Evolutionary conservation across 2,113 vertebrate genomes (phyloP).

Genomic region (Labeo rohita): DNA sequence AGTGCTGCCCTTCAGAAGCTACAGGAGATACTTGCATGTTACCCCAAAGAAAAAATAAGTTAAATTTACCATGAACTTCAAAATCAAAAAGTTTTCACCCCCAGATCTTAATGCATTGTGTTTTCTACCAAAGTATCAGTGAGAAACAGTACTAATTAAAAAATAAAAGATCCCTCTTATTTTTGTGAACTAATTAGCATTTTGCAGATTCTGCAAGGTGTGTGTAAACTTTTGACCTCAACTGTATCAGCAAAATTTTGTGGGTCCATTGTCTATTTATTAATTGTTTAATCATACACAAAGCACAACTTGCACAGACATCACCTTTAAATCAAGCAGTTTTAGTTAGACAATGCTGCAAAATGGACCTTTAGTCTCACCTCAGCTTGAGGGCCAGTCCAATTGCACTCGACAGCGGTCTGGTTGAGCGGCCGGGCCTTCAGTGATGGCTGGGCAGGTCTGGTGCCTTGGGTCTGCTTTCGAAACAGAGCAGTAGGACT

Average conservation of each 20-base stretch:
- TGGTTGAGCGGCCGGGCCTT: slow-evolving; percentile 92
- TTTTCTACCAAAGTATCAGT: too few relatives aligned
- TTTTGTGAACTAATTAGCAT: too few relatives aligned
- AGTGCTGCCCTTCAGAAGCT: too few relatives aligned
- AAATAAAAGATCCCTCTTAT: too few relatives aligned
- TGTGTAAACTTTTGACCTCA: too few relatives aligned
- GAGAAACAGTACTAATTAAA: too few relatives aligned
- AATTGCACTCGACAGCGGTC: slow-evolving; percentile 90
- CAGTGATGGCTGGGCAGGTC: slow-evolving; percentile 81
- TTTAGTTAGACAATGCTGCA: neutral
- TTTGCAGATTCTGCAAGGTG: too few relatives aligned
- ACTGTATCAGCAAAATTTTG: neutral
- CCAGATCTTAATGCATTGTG: too few relatives aligned
- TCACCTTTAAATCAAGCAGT: neutral
- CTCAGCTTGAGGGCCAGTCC: slow-evolving; percentile 81
- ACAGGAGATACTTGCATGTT: too few relatives aligned
- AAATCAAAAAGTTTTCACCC: too few relatives aligned
- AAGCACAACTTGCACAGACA: neutral
- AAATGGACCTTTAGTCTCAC: slow-evolving; percentile 58
- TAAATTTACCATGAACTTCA: too few relatives aligned
- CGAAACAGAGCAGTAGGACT: slow-evolving; percentile 88
- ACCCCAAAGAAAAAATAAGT: too few relatives aligned
- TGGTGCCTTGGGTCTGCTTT: slow-evolving; percentile 79
- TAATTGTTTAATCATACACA: neutral
- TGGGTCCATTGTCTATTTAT: neutral